Evolutionary conservation across 2,113 vertebrate species (phyloP), one percentile per base, ranked within the genome.

Genomic region (Nansenia antarctica): DNA sequence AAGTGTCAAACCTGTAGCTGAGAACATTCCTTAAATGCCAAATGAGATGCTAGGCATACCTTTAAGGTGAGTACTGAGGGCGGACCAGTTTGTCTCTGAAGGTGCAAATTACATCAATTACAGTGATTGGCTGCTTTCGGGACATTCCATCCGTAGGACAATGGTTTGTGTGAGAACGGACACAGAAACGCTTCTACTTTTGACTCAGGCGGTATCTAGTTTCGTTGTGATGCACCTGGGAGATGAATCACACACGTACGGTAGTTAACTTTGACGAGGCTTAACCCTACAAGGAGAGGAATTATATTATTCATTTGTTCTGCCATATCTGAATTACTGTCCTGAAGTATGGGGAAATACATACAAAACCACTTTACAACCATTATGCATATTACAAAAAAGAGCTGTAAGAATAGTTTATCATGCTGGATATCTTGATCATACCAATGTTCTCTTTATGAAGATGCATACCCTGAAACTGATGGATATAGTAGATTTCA

Each of bases 41-140:
- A 45, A 69, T 58, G 6, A 68, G 64, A 74, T 66, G 64, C 68
- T 57, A 30, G 0, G n/a, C 77, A 73, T 85, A 55, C 20, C 14
- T 54, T 5, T 22, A 2, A 34, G 20, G 14, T 57, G 54, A 30
- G 14, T 26, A 57, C 27, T 26, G 1, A 27, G 11, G 54, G 24
- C 11, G 58, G 57, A 34, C 57, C 31, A 55, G 53, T 55, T 55
- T 60, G 31, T 76, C 78, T 85, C 72, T 73, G 76, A 73, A 42
- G 52, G 67, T 53, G 68, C 2, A 61, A 79, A 75, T 78, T 31
- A 74, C 66, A 76, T 37, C 64, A 73, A 74, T 80, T 72, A 82
- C 32, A 45, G 3, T 0, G 55, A 58, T 31, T 30, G 27, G 11
- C 54, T 57, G 22, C 47, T 67, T 31, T n/a, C 3, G 7, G 32